phyloP scores from a whole-genome alignment of 1,140 invertebrate genomes.

The Macrocentrus cingulum region DNA sequence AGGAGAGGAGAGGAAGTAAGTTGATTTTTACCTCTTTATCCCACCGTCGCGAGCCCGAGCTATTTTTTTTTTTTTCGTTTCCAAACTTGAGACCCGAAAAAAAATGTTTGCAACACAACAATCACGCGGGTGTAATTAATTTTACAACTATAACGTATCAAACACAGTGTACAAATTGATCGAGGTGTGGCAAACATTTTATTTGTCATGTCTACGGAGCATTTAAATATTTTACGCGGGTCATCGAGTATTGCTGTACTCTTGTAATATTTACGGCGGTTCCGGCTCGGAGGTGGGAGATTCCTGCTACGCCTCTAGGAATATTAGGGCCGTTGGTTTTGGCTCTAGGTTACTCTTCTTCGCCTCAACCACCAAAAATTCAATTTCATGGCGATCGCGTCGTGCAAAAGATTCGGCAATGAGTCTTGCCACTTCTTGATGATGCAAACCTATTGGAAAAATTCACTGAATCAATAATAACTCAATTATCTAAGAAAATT shows the following conservation, averaged over 20 bases:
- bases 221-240: too few relatives aligned
- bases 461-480: too few relatives aligned
- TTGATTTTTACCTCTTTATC: neutral
- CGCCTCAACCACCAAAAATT: conserved; percentile 86
- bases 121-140: neutral
- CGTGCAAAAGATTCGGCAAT: conserved; percentile 88
- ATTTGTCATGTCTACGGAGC: neutral
- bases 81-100: too few relatives aligned
- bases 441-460: conserved; percentile 58
- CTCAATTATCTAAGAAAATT: too few relatives aligned
- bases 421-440: conserved; percentile 81
- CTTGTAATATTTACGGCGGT: conserved; percentile 44
- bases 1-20: too few relatives aligned
- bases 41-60: neutral
- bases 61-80: too few relatives aligned
- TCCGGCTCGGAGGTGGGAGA: conserved; percentile 57
- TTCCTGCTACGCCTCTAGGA: conserved; percentile 82
- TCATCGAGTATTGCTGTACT: neutral
- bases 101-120: neutral
- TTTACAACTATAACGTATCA: conserved; percentile 19
- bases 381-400: conserved; percentile 81
- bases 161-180: conserved; percentile 6
- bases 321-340: conserved; percentile 83
- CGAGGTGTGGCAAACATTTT: conserved; percentile 5
- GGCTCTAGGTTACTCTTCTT: conserved; percentile 88